Conservation (phyloP, 2,113 vertebrate genomes). For the Sporophila hypoxantha region DNA sequence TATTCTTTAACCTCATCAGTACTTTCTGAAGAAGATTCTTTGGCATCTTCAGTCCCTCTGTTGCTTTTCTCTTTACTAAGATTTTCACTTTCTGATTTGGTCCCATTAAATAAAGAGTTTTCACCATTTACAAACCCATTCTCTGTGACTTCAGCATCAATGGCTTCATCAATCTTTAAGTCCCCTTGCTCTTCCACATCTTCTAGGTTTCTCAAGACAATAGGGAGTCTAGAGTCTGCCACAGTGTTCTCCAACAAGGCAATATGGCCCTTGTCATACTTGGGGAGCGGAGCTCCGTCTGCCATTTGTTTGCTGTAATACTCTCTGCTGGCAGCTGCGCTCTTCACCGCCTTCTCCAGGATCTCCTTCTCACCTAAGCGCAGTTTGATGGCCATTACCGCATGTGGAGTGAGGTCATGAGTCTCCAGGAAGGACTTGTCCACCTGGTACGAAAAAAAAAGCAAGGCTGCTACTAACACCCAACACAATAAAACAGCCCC, state of each 20-base stretch:
- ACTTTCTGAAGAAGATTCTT: conserved; percentile 73
- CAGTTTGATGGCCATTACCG: conserved; percentile 81
- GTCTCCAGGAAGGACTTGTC: conserved; percentile 81
- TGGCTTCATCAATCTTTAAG: conserved; percentile 63
- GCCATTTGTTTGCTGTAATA: conserved; percentile 77
- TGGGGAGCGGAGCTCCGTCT: conserved; percentile 75
- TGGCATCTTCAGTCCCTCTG: conserved; percentile 73
- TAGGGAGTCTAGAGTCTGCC: conserved; percentile 81
- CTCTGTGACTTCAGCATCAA: conserved; percentile 64
- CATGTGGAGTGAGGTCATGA: conserved; percentile 76
- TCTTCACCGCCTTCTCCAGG: conserved; percentile 80
- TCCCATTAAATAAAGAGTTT: conserved; percentile 70
- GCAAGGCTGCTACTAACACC: neutral
- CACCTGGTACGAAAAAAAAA: conserved; percentile 67
- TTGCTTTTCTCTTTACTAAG: conserved; percentile 56
- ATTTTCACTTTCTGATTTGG: conserved; percentile 56
- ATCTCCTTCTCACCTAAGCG: conserved; percentile 94
- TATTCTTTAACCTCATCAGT: conserved; percentile 44
- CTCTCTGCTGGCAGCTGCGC: conserved; percentile 75
- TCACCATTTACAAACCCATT: conserved; percentile 78
- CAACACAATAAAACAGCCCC: neutral
- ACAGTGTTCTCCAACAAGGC: conserved; percentile 82
- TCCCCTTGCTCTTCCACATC: conserved; percentile 68
- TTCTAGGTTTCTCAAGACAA: conserved; percentile 83
- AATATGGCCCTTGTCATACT: conserved; percentile 83